phyloP scores from a whole-genome alignment of 1,140 invertebrate species.

The Nasonia longicornis region DNA sequence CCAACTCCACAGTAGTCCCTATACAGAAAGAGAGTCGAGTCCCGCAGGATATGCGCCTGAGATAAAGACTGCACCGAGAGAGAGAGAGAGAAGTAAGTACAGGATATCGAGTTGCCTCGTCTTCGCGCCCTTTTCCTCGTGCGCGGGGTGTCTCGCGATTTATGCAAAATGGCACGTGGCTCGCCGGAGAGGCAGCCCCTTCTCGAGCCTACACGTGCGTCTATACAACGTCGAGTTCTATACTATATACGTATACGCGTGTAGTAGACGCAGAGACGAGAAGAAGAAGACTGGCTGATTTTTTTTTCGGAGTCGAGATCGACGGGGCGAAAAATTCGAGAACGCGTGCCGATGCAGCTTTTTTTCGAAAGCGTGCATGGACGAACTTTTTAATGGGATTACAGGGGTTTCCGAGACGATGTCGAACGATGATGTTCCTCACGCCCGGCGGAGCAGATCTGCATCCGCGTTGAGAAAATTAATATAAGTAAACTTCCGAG shows the following conservation, averaged over 20 bases:
- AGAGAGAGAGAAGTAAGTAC: constrained; percentile 34
- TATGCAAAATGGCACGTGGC: constrained; percentile 68
- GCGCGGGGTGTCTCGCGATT: constrained; percentile 67
- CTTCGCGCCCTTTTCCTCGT: constrained; percentile 28
- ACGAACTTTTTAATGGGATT: neutral
- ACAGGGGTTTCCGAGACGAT: neutral
- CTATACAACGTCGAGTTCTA: constrained; percentile 18
- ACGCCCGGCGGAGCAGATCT: neutral
- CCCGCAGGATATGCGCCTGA: constrained; percentile 7
- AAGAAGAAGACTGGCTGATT: neutral
- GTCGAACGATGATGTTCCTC: neutral
- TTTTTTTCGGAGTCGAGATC: neutral
- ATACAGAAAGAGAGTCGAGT: neutral
- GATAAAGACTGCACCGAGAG: neutral
- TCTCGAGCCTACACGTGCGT: constrained; percentile 64
- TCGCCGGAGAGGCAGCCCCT: constrained; percentile 63
- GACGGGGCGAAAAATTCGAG: neutral
- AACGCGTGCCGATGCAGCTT: neutral
- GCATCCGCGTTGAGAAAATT: too few relatives aligned
- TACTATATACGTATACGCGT: neutral
- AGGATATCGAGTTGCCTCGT: constrained; percentile 17
- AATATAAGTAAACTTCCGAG: too few relatives aligned
- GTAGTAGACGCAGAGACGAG: neutral
- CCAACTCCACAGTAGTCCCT: neutral
- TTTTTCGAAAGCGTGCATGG: neutral